These are phyloP conservation scores for Callimorpha dominula DNA, from an alignment of 2,888 invertebrate genomes.

Conservation along the genomic window DNA sequence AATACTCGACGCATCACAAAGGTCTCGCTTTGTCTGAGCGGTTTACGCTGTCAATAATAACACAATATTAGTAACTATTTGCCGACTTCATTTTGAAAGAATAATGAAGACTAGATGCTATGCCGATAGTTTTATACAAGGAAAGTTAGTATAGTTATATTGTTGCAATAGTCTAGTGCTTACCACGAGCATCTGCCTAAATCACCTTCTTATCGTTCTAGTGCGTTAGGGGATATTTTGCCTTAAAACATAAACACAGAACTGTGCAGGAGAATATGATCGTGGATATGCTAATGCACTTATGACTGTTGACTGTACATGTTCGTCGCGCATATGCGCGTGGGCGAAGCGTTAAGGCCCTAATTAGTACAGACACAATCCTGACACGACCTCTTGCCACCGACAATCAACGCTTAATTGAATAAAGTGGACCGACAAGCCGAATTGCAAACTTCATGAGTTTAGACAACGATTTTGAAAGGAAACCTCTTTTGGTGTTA, in stretches of 20 bases:
- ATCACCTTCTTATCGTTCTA: background rate
- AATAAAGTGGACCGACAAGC: constrained; percentile 79
- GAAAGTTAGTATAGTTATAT: background rate
- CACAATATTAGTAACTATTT: background rate
- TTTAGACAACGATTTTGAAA: constrained; percentile 43
- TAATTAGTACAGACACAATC: constrained; percentile 80
- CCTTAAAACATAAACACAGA: background rate
- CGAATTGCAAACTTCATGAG: constrained; percentile 69
- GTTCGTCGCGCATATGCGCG: constrained; percentile 69
- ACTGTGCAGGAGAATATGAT: background rate
- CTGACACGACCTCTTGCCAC: constrained; percentile 82
- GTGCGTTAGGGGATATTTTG: background rate
- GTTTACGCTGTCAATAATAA: background rate
- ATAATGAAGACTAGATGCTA: background rate
- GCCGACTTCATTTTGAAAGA: background rate
- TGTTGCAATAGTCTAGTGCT: background rate
- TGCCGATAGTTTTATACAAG: background rate
- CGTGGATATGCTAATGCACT: background rate
- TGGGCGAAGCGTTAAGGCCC: constrained; percentile 76
- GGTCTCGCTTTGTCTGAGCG: background rate
- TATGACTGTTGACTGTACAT: constrained; percentile 36
- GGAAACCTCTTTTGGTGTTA: constrained; percentile 26
- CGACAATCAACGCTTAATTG: constrained; percentile 81
- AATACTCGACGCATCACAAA: background rate
- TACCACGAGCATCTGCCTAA: background rate